Evolutionary conservation across 1,140 invertebrate species (phyloP), one percentile per base, ranked within the genome.

Genomic region (Trachymyrmex cornetzi): DNA sequence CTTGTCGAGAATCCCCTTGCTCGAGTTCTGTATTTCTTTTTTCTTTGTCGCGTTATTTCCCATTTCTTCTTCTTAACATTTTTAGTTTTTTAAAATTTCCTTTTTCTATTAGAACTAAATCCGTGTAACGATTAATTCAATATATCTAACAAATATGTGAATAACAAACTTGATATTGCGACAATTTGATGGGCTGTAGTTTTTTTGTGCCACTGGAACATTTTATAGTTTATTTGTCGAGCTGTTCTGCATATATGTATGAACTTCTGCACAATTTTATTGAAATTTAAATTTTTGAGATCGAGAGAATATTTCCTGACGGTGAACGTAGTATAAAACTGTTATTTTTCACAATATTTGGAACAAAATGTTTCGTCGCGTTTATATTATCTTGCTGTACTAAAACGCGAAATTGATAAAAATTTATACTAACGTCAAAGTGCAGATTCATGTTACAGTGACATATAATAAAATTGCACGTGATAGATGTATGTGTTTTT

Each of bases 351-450:
- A 75, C 69, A 63, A 63, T 84, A 50, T 84, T 74, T 61, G 55
- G 19, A 61, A 75, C 38, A 74, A 82, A 74, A 82, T 74, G 59
- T 61, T 74, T 38, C 24, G 3, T 57, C 64, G 66, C 22, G 38
- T 16, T 30, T 61, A 55, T 74, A 71, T 74, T 55, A 82, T 82
- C 67, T 74, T 14, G 24, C 14, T 27, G 38, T 19, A 24, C 67
- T n/a, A n/a, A 59, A 34, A 69, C 11, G 9, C 12, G 12, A 34
- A 30, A 24, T 82, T 82, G 67, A 74, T 82, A 72, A 82, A 82
- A 82, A 72, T 82, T 82, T 74, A 82, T 48, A 48, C 55, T 82
- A 48, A 82, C 67, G 19, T 82, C 53, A 66, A 82, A 72, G 80
- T 82, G 80, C 38, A 30, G 67, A 19, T 50, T 82, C 38, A 27